phyloP scores from a whole-genome alignment of 2,797 vertebrate genomes.

The Meriones psammophilus region DNA sequence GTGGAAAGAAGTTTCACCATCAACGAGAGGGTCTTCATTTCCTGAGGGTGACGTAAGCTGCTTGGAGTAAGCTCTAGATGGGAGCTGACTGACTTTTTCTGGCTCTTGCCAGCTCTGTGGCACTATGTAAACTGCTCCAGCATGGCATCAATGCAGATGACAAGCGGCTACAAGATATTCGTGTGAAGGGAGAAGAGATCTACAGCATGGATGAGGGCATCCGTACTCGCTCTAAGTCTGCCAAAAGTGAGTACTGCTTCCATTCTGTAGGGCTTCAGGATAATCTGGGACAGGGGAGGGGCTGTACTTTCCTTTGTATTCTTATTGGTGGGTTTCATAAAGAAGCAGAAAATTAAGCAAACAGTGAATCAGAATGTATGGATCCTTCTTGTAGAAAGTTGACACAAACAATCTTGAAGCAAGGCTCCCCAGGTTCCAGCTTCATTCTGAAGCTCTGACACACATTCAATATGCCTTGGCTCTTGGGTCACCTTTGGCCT shows the following conservation, averaged over 20 bases:
- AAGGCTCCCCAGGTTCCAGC: background rate
- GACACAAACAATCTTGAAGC: background rate
- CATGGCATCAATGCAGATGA: conserved; percentile 98
- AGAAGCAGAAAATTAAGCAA: background rate
- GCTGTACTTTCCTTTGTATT: background rate
- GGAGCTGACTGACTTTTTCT: background rate
- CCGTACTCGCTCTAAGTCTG: conserved; percentile 96
- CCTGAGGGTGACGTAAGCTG: background rate
- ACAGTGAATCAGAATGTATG: background rate
- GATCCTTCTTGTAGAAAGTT: background rate
- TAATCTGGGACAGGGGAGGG: background rate
- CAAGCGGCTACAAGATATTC: conserved; percentile 97
- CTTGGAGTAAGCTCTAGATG: background rate
- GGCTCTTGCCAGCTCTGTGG: conserved; percentile 92
- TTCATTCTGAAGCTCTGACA: background rate
- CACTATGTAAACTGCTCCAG: conserved; percentile 97
- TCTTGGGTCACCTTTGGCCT: background rate
- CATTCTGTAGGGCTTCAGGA: background rate
- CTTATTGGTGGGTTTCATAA: background rate
- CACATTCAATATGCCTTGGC: background rate
- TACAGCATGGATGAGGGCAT: conserved; percentile 95
- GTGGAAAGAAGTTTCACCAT: background rate
- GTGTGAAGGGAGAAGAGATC: conserved; percentile 98
- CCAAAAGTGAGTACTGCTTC: conserved; percentile 92
- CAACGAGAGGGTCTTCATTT: background rate